A percentile compares a stretch with the other conserved stretches of the same genome.
Evolutionary conservation across 2,888 invertebrate species (phyloP).

Genomic region (Aquatica leii): DNA sequence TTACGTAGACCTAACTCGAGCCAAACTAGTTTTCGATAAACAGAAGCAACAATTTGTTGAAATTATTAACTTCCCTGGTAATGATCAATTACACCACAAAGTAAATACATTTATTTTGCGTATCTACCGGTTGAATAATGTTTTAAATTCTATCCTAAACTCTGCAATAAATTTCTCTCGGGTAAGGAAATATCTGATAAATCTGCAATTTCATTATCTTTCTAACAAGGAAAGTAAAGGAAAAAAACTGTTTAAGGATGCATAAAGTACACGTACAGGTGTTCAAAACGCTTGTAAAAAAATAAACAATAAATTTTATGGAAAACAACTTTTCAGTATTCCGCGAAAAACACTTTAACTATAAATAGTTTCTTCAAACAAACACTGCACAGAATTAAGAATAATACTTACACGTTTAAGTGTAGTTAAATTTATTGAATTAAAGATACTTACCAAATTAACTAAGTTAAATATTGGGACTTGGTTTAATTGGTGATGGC

Average conservation of each 20-base stretch:
- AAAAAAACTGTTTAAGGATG: neutral
- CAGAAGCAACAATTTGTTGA: neutral
- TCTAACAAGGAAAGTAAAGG: neutral
- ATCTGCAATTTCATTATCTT: neutral
- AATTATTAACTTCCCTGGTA: neutral
- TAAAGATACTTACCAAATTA: no score
- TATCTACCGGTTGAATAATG: neutral
- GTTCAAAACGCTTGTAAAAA: neutral
- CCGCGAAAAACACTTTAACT: no score
- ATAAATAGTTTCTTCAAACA: no score
- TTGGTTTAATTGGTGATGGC: no score
- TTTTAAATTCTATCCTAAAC: neutral
- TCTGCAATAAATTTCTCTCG: neutral
- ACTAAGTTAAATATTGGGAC: no score
- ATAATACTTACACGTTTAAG: no score
- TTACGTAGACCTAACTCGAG: neutral
- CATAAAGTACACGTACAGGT: conserved; percentile 7
- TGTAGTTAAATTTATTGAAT: no score
- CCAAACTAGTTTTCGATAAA: neutral
- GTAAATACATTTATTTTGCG: neutral
- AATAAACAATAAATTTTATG: neutral
- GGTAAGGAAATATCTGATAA: neutral
- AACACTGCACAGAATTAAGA: no score
- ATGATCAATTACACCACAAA: neutral
- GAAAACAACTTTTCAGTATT: conserved; percentile 5